Conservation (phyloP, 2,888 invertebrate genomes). For the Entomobrya proxima region DNA sequence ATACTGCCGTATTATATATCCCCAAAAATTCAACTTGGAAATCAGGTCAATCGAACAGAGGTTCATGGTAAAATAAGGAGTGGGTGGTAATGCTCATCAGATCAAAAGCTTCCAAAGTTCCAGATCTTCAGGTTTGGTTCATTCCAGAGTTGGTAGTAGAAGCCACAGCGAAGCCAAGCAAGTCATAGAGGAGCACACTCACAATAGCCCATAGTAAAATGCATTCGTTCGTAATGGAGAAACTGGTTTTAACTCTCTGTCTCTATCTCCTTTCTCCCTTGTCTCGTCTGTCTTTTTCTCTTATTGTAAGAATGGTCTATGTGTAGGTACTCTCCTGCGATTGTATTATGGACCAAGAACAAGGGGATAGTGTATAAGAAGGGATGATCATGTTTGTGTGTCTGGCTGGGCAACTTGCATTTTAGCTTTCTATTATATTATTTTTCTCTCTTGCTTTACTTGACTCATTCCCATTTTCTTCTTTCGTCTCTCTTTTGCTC, state of each 20-base stretch:
- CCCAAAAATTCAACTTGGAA: slow-evolving; percentile 66
- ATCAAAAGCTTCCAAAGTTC: slow-evolving; percentile 70
- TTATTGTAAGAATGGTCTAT: slow-evolving; percentile 5
- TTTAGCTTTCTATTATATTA: slow-evolving; percentile 38
- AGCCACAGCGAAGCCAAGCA: slow-evolving; percentile 47
- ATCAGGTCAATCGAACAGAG: slow-evolving; percentile 74
- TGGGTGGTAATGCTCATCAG: slow-evolving; percentile 73
- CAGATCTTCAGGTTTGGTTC: slow-evolving; percentile 62
- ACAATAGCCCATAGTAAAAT: slow-evolving; percentile 51
- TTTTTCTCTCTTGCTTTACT: slow-evolving; percentile 35
- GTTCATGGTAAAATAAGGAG: slow-evolving; percentile 72
- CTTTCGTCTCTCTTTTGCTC: slow-evolving; percentile 15
- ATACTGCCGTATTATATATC: slow-evolving; percentile 16
- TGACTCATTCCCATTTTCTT: slow-evolving; percentile 45
- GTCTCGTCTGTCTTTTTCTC: not conserved
- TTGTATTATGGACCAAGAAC: slow-evolving; percentile 36
- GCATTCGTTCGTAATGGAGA: slow-evolving; percentile 41
- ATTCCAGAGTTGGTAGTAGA: slow-evolving; percentile 49
- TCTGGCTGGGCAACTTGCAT: slow-evolving; percentile 39
- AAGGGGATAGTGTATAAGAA: slow-evolving; percentile 9
- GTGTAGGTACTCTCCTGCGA: slow-evolving; percentile 31
- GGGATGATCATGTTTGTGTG: slow-evolving; percentile 45
- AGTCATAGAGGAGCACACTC: slow-evolving; percentile 25
- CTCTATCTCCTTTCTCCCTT: not conserved
- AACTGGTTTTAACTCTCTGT: slow-evolving; percentile 4